These are phyloP conservation scores for Chalcosyrphus nemorum DNA, from an alignment of 2,888 invertebrate species.

Conservation along the genomic window DNA sequence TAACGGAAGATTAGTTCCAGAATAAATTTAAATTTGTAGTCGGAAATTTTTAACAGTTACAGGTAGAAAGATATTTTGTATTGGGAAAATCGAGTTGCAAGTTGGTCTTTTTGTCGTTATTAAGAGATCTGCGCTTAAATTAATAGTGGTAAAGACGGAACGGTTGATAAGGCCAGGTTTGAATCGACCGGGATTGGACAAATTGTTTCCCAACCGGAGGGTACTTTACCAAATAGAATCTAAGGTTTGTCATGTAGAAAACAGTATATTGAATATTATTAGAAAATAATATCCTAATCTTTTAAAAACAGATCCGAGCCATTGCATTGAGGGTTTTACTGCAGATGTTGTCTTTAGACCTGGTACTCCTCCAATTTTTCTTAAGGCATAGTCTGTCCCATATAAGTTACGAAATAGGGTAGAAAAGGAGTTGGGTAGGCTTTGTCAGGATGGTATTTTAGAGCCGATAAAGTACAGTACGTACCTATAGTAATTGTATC, in stretches of 20 bases:
- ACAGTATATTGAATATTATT: background rate
- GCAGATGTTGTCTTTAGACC: background rate
- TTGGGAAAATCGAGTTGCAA: background rate
- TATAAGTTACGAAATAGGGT: too few relatives aligned
- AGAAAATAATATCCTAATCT: background rate
- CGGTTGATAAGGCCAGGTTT: background rate
- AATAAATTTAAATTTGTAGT: background rate
- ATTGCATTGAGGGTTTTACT: conserved; percentile 3
- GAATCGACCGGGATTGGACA: background rate
- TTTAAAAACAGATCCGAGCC: background rate
- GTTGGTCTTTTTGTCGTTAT: background rate
- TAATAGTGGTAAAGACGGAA: background rate
- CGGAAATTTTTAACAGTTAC: background rate
- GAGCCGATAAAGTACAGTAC: too few relatives aligned
- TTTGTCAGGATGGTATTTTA: too few relatives aligned
- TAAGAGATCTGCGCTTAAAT: background rate
- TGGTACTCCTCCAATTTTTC: background rate
- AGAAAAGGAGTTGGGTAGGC: too few relatives aligned
- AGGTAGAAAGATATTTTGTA: background rate
- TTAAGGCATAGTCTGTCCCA: background rate
- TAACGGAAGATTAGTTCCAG: background rate
- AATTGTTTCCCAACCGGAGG: conserved; percentile 1
- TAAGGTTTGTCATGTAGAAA: background rate
- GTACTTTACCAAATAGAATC: background rate
- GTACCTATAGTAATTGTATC: too few relatives aligned